phyloP scores from a whole-genome alignment of 2,888 invertebrate species.

The Parascotia fuliginaria region DNA sequence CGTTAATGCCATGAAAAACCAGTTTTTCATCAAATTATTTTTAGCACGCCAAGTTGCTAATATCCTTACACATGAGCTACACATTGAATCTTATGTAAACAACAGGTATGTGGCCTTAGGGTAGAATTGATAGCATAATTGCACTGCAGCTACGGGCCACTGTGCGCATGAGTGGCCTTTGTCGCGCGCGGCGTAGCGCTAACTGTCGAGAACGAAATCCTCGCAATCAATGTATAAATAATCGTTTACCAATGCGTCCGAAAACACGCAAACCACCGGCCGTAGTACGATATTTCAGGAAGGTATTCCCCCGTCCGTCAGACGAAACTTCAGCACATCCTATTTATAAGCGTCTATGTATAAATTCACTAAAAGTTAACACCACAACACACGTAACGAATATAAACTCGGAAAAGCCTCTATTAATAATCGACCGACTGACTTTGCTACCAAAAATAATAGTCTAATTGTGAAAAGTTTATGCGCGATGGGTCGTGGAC shows the following conservation, averaged over 20 bases:
- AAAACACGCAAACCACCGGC: constrained; percentile 82
- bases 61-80: too few species aligned
- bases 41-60: neutral
- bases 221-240: constrained; percentile 83
- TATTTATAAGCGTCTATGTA: constrained; percentile 86
- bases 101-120: neutral
- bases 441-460: constrained; percentile 87
- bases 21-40: neutral
- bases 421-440: constrained; percentile 87
- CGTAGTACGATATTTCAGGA: constrained; percentile 86
- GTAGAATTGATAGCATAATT: constrained; percentile 20
- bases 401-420: constrained; percentile 87
- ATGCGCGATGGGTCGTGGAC: constrained; percentile 86
- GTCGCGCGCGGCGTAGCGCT: constrained; percentile 47
- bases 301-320: constrained; percentile 86
- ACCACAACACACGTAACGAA: constrained; percentile 86
- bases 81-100: too few species aligned
- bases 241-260: constrained; percentile 85
- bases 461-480: constrained; percentile 87
- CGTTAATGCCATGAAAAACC: neutral
- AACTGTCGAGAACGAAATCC: constrained; percentile 59
- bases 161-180: constrained; percentile 29
- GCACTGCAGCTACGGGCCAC: constrained; percentile 36
- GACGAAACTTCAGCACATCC: constrained; percentile 86
- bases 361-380: constrained; percentile 87